Evolutionary conservation across 2,797 vertebrate species (phyloP), one percentile per base, ranked within the genome.

Genomic region (Nyctibius grandis): DNA sequence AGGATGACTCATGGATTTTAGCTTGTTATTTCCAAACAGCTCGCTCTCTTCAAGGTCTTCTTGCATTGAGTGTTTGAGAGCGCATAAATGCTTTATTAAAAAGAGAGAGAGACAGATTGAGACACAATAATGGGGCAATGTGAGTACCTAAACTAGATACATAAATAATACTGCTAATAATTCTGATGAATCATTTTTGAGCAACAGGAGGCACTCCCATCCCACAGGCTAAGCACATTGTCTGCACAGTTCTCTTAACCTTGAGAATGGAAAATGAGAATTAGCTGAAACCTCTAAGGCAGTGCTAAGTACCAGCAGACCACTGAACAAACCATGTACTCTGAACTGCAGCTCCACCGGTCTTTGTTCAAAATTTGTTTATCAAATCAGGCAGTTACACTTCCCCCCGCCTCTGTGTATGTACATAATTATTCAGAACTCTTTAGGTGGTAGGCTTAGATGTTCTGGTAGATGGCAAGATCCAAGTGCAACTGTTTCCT

Each of bases 121-220:
- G 94, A 89, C 90, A 95, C 84, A 93, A 44, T 92, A 95, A 85
- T 95, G 95, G 88, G 42, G 90, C 93, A 94, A 91, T 72, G 70
- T 61, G 81, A 94, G 80, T 85, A 94, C 84, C 68, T 92, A 90
- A 83, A 80, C 84, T 87, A 75, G 94, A 95, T 96, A 89, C 81
- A 78, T 89, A 81, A 92, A 96, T 96, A 96, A 84, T 86, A 78
- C 85, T 82, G 88, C 92, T 97, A 92, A 95, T 97, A 95, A 95
- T 95, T 90, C 68, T 90, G 82, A 90, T 97, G 97, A 97, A 96
- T 97, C 97, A 97, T 95, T 95, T 95, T 96, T 94, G 92, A 97
- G 92, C 95, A 97, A 97, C 92, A 97, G 96, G 96, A 97, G 96
- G 93, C 97, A 97, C 96, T 97, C 97, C 97, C 96, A 95, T 95